Evolutionary conservation across 2,888 invertebrate genomes (phyloP).

Genomic region (Ellobium chinense): DNA sequence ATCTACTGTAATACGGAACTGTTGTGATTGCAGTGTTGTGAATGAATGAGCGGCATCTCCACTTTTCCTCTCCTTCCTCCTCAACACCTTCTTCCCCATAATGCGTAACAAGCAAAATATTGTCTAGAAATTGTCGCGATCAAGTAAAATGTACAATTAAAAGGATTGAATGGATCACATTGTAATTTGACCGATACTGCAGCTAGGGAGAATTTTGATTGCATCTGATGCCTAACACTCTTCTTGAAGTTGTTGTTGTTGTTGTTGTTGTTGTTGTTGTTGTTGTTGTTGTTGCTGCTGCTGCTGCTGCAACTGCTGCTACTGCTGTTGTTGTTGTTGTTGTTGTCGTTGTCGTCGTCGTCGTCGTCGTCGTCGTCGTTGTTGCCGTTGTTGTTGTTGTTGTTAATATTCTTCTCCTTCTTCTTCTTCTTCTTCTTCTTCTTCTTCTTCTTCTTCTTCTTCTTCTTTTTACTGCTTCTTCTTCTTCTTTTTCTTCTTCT

Average conservation of each 20-base stretch:
- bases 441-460: background rate
- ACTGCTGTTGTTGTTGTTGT: background rate
- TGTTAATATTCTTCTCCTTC: background rate
- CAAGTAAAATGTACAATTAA: no score
- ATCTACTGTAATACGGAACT: no score
- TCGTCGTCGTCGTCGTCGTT: background rate
- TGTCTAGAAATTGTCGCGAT: no score
- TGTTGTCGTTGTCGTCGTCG: background rate
- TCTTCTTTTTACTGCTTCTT: background rate
- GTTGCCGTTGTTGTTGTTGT: constrained; percentile 7
- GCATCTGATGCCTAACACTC: background rate
- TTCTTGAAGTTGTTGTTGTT: background rate
- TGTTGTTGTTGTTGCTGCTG: background rate
- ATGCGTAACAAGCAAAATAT: no score
- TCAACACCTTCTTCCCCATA: no score
- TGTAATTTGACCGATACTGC: no score
- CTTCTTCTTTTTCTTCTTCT: background rate
- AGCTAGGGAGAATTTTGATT: no score
- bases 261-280: background rate
- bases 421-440: background rate
- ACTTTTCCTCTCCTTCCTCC: no score
- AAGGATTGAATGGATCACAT: no score
- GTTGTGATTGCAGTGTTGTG: no score
- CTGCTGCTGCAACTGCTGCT: background rate
- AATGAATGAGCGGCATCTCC: no score